These are phyloP conservation scores for Phrynosoma platyrhinos DNA, from an alignment of 2,113 vertebrate species.

Conservation along the genomic window DNA sequence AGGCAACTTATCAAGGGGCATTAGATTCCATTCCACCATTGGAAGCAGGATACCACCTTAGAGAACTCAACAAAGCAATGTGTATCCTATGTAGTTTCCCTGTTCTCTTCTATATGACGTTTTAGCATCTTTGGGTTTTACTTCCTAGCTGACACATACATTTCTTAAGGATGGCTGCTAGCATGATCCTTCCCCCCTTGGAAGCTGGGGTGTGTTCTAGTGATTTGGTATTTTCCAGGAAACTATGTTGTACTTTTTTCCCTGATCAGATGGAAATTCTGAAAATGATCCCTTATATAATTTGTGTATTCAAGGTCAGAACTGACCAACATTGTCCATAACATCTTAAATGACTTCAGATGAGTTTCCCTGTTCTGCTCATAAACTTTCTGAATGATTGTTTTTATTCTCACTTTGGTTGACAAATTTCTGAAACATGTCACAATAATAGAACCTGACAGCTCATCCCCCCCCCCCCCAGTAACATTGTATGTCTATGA, in stretches of 20 bases:
- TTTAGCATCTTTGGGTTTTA: constrained; percentile 42
- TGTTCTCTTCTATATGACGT: background rate
- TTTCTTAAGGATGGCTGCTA: constrained; percentile 58
- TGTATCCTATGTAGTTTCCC: background rate
- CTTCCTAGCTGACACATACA: constrained; percentile 49
- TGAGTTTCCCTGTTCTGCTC: constrained; percentile 43
- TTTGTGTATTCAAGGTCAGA: constrained; percentile 61
- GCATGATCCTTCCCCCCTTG: constrained; percentile 42
- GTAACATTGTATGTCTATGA: too few species aligned
- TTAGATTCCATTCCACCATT: background rate
- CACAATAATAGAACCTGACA: too few species aligned
- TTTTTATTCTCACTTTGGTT: constrained; percentile 21
- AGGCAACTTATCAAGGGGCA: accelerated
- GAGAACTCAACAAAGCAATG: accelerated
- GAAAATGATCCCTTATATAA: constrained; percentile 66
- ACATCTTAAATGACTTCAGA: constrained; percentile 38
- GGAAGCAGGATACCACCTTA: accelerated
- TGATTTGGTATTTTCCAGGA: constrained; percentile 66
- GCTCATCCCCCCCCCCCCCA: too few species aligned
- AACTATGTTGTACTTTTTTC: constrained; percentile 65
- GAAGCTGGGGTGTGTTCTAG: constrained; percentile 51
- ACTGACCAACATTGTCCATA: constrained; percentile 52
- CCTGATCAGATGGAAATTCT: constrained; percentile 70
- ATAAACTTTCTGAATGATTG: constrained; percentile 46
- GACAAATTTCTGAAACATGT: too few species aligned